Conservation (phyloP, 2,888 invertebrate species). For the Noctua fimbriata region DNA sequence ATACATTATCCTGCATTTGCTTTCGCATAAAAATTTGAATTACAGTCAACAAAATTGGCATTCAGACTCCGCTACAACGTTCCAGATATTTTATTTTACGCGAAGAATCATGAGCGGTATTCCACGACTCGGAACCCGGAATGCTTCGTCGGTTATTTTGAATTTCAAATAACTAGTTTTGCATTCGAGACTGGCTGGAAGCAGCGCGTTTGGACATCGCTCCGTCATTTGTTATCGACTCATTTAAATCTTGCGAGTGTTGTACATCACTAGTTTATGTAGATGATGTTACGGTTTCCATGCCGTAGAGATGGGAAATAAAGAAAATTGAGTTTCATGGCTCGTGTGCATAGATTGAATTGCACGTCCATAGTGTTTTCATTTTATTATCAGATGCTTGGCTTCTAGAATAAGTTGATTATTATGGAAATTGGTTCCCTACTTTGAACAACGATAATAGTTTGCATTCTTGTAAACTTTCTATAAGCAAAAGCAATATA, state of each 20-base stretch:
- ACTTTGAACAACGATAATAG: neutral
- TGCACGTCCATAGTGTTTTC: slow-evolving; percentile 26
- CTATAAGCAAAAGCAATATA: neutral
- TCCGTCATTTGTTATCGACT: slow-evolving; percentile 72
- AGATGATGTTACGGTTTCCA: slow-evolving; percentile 19
- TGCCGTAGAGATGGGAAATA: slow-evolving; percentile 15
- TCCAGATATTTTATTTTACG: slow-evolving; percentile 83
- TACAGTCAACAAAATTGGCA: slow-evolving; percentile 81
- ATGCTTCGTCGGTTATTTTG: slow-evolving; percentile 84
- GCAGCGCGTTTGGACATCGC: slow-evolving; percentile 78
- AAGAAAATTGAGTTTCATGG: slow-evolving; percentile 36
- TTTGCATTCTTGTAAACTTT: neutral
- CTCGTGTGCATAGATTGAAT: slow-evolving; percentile 21
- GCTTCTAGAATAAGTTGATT: slow-evolving; percentile 7
- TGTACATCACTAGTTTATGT: slow-evolving; percentile 55
- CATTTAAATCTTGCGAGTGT: slow-evolving; percentile 74
- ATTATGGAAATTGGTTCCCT: neutral
- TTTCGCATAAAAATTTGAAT: slow-evolving; percentile 65
- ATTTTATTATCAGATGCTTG: slow-evolving; percentile 23
- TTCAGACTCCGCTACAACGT: slow-evolving; percentile 79
- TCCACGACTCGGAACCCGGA: slow-evolving; percentile 70
- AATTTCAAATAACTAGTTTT: slow-evolving; percentile 89
- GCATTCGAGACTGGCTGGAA: slow-evolving; percentile 86
- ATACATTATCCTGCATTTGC: slow-evolving; percentile 51
- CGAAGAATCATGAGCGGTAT: slow-evolving; percentile 83